phyloP scores from a whole-genome alignment of 1,140 invertebrate genomes.

The Hyphantria cunea region DNA sequence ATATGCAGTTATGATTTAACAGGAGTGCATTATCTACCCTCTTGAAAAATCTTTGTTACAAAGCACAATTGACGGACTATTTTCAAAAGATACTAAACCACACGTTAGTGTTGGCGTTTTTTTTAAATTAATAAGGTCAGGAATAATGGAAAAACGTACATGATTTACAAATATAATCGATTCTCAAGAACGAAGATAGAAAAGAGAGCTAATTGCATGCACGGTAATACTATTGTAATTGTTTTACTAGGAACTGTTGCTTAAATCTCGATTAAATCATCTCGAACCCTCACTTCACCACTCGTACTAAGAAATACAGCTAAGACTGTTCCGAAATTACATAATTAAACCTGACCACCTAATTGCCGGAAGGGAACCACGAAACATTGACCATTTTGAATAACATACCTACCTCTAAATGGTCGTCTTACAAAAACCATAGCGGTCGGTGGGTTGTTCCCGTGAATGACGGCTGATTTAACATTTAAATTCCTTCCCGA shows the following conservation, averaged over 20 bases:
- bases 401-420: conserved; percentile 17
- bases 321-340: not conserved
- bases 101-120: too few species aligned
- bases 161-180: too few species aligned
- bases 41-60: too few species aligned
- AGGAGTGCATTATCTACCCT: too few species aligned
- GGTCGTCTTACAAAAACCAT: conserved; percentile 34
- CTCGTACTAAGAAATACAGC: conserved; percentile 1
- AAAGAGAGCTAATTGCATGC: too few species aligned
- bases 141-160: too few species aligned
- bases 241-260: not conserved
- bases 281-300: too few species aligned
- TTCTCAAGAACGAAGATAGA: too few species aligned
- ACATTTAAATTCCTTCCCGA: conserved; percentile 50
- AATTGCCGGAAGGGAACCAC: conserved; percentile 21
- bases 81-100: too few species aligned
- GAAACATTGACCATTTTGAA: conserved; percentile 11
- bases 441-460: conserved; percentile 46
- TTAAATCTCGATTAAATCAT: not conserved
- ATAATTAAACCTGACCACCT: conserved; percentile 12
- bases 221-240: not conserved
- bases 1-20: too few species aligned
- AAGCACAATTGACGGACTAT: too few species aligned
- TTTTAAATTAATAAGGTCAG: too few species aligned
- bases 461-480: conserved; percentile 48